phyloP scores from a whole-genome alignment of 2,113 vertebrate species.

The Corvus moneduloides region DNA sequence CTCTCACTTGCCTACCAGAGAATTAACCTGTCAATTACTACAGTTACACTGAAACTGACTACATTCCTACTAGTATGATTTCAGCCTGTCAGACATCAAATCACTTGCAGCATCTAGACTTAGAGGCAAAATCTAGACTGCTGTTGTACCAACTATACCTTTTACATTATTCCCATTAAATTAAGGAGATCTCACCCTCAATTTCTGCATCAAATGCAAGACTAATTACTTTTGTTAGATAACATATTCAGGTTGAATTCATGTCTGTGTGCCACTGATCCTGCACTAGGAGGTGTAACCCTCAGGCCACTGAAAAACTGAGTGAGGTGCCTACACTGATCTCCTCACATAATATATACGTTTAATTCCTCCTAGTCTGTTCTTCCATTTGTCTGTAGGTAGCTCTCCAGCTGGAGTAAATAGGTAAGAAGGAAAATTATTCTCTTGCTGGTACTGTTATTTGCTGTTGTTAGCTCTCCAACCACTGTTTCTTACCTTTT shows the following conservation, averaged over 20 bases:
- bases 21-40: not conserved
- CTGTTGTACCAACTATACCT: not conserved
- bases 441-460: not conserved
- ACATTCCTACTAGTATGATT: not conserved
- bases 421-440: not conserved
- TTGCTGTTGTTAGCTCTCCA: not conserved
- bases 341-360: not conserved
- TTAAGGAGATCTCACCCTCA: not conserved
- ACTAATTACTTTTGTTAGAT: not conserved
- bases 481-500: not conserved
- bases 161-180: not conserved
- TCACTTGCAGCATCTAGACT: not conserved
- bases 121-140: not conserved
- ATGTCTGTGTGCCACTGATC: not conserved
- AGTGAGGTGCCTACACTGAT: not conserved
- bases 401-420: not conserved
- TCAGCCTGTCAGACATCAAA: not conserved
- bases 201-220: not conserved
- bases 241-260: not conserved
- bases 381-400: not conserved
- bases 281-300: not conserved
- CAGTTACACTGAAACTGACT: not conserved
- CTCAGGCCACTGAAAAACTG: not conserved
- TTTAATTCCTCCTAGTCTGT: not conserved
- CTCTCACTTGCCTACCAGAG: not conserved